Evolutionary conservation across 2,113 vertebrate genomes (phyloP), one percentile per base, ranked within the genome.

Genomic region (Mesocricetus auratus): DNA sequence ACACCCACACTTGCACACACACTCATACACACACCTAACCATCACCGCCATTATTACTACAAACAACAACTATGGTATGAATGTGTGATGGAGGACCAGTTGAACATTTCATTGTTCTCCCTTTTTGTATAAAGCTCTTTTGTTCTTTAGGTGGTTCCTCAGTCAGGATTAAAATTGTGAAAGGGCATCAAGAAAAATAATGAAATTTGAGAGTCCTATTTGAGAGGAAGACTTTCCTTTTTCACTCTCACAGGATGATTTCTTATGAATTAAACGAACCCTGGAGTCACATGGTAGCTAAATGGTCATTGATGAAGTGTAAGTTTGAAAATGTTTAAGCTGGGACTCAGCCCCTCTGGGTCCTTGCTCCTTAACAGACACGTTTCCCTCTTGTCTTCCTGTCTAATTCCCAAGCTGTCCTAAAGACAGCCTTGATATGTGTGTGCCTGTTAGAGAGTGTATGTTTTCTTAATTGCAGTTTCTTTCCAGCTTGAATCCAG

Each of bases 401-500:
- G 0, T 78, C 47, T 90, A 47, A 6, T 47, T 87, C 31, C 31
- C 39, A 71, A 53, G n/a, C n/a, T 90, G 33, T 91, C 81, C 50
- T 73, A 53, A 89, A 94, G 53, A 39, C 8, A 75, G 64, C 81
- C 22, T 12, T 29, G 7, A 36, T 82, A 39, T 83, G 68, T 8
- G 58, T 62, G 62, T 66, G 36, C 29, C 15, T 74, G 56, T 82
- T 42, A 29, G 62, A 58, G 10, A 33, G 66, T 93, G 64, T 26
- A 2, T 62, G 29, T 10, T 64, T 96, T 87, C 50, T 74, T 93
- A 94, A 94, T 87, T 88, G 58, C 56, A 6, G 60, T 68, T 95
- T 96, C 78, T 93, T 97, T 91, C 82, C 89, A 96, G 91, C 82
- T 94, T 93, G 89, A 92, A 91, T 82, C 11, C 86, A 97, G 91